These are phyloP conservation scores for Microcebus tavaratra DNA, from an alignment of 2,113 vertebrate species.

Conservation along the genomic window DNA sequence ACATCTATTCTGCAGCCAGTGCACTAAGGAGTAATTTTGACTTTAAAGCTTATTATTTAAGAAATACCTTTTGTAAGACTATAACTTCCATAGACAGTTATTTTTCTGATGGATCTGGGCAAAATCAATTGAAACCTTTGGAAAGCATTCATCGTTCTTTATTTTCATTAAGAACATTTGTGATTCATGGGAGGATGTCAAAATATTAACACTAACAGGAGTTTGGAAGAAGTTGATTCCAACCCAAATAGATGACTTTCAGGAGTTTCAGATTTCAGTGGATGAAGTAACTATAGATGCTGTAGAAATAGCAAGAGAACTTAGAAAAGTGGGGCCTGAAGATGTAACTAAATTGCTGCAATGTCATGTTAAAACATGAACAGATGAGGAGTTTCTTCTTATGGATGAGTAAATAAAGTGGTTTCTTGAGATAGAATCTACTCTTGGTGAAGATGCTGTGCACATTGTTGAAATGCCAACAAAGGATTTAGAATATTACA, in stretches of 20 bases:
- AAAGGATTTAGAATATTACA: not conserved
- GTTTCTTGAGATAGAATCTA: not conserved
- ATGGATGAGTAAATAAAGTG: not conserved
- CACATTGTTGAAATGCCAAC: not conserved
- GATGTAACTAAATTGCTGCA: not conserved
- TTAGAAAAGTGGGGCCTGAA: not conserved
- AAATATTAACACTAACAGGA: not conserved
- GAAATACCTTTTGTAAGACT: not conserved
- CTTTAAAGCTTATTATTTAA: not conserved
- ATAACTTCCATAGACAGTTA: not conserved
- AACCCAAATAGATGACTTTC: not conserved
- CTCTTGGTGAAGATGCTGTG: not conserved
- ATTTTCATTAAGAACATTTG: not conserved
- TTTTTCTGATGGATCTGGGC: not conserved
- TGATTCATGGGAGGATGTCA: not conserved
- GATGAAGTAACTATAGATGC: not conserved
- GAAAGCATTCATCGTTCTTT: not conserved
- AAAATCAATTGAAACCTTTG: not conserved
- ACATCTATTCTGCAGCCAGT: not conserved
- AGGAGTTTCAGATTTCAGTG: not conserved
- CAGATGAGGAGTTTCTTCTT: not conserved
- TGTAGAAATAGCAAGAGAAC: not conserved
- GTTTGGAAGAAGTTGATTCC: not conserved
- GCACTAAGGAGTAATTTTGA: not conserved
- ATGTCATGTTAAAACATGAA: not conserved